Evolutionary conservation across 2,113 vertebrate species (phyloP).

Genomic region (Psittacara wagleri): DNA sequence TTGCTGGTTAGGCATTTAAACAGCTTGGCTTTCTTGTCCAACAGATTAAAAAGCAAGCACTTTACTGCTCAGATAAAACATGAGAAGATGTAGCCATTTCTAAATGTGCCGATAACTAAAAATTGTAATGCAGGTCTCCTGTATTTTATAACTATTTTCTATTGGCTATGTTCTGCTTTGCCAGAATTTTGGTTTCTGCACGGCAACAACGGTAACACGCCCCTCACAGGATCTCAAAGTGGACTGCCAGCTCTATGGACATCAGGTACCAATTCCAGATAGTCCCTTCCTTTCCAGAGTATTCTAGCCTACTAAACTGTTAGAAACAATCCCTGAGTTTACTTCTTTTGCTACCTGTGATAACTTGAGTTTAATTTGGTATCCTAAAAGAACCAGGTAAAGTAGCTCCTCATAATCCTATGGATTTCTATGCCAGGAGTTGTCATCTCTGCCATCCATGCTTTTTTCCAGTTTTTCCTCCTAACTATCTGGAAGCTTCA

Average conservation of each 20-base stretch:
- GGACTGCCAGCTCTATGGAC: slow-evolving; percentile 61
- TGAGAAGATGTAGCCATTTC: neutral
- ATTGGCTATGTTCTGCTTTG: neutral
- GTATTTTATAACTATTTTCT: neutral
- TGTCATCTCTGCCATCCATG: neutral
- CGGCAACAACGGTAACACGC: neutral
- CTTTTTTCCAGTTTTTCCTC: neutral
- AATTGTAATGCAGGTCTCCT: neutral
- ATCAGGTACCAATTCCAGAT: slow-evolving; percentile 63
- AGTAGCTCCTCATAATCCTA: neutral
- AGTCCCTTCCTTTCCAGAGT: neutral
- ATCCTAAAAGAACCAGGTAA: neutral
- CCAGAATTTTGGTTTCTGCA: slow-evolving; percentile 79
- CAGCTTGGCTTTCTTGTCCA: neutral
- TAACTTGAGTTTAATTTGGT: neutral
- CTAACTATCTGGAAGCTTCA: neutral
- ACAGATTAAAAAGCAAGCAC: neutral
- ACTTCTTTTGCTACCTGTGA: neutral
- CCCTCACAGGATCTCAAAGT: neutral
- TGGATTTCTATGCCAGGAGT: neutral
- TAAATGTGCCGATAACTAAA: neutral
- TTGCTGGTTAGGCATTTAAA: neutral
- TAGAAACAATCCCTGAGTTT: neutral
- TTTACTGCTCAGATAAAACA: neutral
- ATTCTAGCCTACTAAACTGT: neutral